Percentiles rank a stretch among this genome's conserved stretches.
phyloP scores from a whole-genome alignment of 1,140 invertebrate genomes.

The Drosophila miranda region DNA sequence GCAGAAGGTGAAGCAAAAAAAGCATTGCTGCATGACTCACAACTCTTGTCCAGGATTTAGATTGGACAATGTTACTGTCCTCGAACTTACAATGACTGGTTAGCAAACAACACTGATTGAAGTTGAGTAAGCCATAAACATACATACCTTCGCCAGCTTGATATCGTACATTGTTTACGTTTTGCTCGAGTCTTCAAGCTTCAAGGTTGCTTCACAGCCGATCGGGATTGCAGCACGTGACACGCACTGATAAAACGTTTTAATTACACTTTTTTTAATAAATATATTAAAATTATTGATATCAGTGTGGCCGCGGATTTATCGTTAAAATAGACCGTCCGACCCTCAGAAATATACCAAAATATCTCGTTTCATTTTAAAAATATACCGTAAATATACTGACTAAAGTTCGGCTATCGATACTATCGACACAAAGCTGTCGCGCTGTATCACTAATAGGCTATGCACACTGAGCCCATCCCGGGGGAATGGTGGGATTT shows the following conservation, averaged over 20 bases:
- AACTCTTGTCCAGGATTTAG: conserved; percentile 29
- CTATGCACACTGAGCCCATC: no score
- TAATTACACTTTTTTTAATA: conserved; percentile 20
- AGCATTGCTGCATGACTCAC: conserved; percentile 54
- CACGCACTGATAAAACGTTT: background rate
- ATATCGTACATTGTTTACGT: conserved; percentile 78
- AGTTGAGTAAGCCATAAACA: conserved; percentile 40
- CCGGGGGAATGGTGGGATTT: no score
- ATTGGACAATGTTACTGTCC: background rate
- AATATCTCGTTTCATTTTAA: no score
- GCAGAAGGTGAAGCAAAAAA: conserved; percentile 6
- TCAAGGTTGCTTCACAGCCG: no score
- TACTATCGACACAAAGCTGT: no score
- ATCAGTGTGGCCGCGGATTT: background rate
- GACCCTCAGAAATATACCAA: no score
- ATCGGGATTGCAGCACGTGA: background rate
- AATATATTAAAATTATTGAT: background rate
- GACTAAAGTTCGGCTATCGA: background rate
- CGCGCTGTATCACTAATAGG: no score
- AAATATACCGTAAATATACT: no score
- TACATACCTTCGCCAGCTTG: conserved; percentile 72
- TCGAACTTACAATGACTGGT: background rate
- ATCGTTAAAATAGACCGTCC: no score
- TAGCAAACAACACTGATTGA: conserved; percentile 12
- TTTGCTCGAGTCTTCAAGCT: conserved; percentile 32